Conservation (phyloP, 2,888 invertebrate species). For the Buathra laborator region DNA sequence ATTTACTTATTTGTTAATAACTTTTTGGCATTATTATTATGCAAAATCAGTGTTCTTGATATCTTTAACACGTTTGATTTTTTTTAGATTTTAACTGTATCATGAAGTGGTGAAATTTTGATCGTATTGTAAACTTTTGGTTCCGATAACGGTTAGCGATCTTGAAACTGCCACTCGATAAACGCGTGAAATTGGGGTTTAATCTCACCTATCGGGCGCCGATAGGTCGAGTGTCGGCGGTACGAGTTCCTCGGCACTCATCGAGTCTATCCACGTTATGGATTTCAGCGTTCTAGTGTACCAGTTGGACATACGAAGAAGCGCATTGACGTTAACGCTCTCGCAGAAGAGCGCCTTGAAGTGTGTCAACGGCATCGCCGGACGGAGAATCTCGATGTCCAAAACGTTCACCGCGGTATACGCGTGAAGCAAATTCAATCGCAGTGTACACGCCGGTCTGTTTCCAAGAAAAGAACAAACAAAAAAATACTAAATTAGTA, state of each 20-base stretch:
- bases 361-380: slow-evolving; percentile 91
- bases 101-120: too few relatives aligned
- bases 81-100: too few relatives aligned
- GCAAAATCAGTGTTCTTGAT: too few relatives aligned
- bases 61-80: too few relatives aligned
- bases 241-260: slow-evolving; percentile 74
- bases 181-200: background rate
- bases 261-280: slow-evolving; percentile 88
- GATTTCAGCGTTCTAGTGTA: slow-evolving; percentile 87
- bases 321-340: slow-evolving; percentile 86
- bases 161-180: background rate
- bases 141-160: too few relatives aligned
- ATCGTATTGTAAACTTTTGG: too few relatives aligned
- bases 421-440: slow-evolving; percentile 89
- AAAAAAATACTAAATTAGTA: slow-evolving; percentile 41
- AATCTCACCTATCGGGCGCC: slow-evolving; percentile 76
- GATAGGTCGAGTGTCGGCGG: slow-evolving; percentile 76
- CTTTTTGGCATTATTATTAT: too few relatives aligned
- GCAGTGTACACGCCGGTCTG: slow-evolving; percentile 87
- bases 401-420: slow-evolving; percentile 89
- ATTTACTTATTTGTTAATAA: too few relatives aligned
- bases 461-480: slow-evolving; percentile 56
- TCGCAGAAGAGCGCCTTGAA: slow-evolving; percentile 91
- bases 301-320: slow-evolving; percentile 86
- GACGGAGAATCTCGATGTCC: slow-evolving; percentile 88